Evolutionary conservation across 2,888 invertebrate genomes (phyloP).

Genomic region (Chalcis sispes): DNA sequence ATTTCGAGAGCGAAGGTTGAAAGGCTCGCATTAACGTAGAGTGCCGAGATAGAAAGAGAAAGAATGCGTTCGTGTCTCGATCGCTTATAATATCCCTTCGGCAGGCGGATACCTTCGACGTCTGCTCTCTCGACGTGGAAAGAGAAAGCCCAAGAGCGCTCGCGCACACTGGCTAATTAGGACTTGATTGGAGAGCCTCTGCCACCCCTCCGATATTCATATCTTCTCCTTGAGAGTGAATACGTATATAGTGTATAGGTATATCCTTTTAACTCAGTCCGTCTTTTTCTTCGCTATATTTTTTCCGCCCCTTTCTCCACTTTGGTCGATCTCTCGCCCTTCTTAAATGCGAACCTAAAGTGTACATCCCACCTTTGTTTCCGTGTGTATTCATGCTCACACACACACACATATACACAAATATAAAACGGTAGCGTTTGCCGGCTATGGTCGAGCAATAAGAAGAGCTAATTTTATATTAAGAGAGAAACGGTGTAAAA

Average conservation of each 20-base stretch:
- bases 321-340: background rate
- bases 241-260: background rate
- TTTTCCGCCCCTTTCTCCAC: constrained; percentile 24
- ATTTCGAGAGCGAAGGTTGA: constrained; percentile 50
- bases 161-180: constrained; percentile 68
- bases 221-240: constrained; percentile 15
- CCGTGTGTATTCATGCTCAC: too few species aligned
- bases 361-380: background rate
- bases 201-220: constrained; percentile 31
- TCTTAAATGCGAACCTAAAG: background rate
- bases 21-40: constrained; percentile 53
- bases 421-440: background rate
- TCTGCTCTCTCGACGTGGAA: constrained; percentile 1
- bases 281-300: constrained; percentile 34
- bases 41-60: constrained; percentile 54
- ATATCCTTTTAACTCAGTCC: constrained; percentile 40
- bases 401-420: too few species aligned
- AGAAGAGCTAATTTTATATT: too few species aligned
- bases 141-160: background rate
- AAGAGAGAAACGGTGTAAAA: too few species aligned
- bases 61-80: constrained; percentile 39
- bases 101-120: constrained; percentile 31
- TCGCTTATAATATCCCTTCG: constrained; percentile 44
- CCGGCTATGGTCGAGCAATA: background rate
- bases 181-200: constrained; percentile 67